phyloP scores from a whole-genome alignment of 1,140 invertebrate species.

The Drosophila sturtevanti region DNA sequence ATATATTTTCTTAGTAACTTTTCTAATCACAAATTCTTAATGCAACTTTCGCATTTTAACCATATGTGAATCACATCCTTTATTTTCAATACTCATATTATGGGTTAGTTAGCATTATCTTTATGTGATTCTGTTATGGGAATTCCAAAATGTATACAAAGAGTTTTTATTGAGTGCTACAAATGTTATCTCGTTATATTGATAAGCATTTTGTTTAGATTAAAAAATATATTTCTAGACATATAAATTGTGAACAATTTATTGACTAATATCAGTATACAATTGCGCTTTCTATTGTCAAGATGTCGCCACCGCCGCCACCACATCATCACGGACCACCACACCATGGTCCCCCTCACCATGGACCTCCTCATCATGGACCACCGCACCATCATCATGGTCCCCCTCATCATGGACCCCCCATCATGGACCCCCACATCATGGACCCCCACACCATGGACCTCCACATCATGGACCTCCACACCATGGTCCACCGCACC shows the following conservation, averaged over 20 bases:
- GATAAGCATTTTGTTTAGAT: slow-evolving; percentile 21
- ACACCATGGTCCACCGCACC: slow-evolving; percentile 25
- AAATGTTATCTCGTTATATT: slow-evolving; percentile 16
- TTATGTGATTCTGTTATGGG: slow-evolving; percentile 28
- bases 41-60: background rate
- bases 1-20: too few relatives aligned
- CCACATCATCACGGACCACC: slow-evolving; percentile 20
- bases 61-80: background rate
- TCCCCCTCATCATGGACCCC: slow-evolving; percentile 19
- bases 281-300: slow-evolving; percentile 13
- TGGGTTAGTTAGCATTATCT: slow-evolving; percentile 29
- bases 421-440: slow-evolving; percentile 24
- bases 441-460: slow-evolving; percentile 19
- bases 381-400: slow-evolving; percentile 20
- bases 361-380: background rate
- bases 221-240: slow-evolving; percentile 15
- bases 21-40: too few relatives aligned
- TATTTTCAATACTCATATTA: background rate
- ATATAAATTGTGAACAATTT: slow-evolving; percentile 28
- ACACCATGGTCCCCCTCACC: slow-evolving; percentile 7
- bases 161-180: slow-evolving; percentile 4
- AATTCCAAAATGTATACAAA: slow-evolving; percentile 20
- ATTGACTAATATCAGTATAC: slow-evolving; percentile 22
- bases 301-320: slow-evolving; percentile 37
- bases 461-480: slow-evolving; percentile 29